Evolutionary conservation across 2,888 invertebrate species (phyloP).

Genomic region (Uloborus plumipes): DNA sequence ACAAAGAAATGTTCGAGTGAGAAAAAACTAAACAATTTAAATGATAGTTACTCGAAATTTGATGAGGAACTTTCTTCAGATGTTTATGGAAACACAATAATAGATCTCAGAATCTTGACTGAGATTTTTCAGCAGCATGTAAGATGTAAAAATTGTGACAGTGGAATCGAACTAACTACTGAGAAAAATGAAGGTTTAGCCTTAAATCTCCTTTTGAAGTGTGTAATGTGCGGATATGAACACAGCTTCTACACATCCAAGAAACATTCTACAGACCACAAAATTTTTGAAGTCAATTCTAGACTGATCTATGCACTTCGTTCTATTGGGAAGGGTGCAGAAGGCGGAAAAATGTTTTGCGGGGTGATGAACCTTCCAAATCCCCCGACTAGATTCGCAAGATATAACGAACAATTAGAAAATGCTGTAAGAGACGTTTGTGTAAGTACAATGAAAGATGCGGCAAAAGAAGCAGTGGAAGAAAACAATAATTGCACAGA

Average conservation of each 20-base stretch:
- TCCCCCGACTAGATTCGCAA: too few relatives aligned
- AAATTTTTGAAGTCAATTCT: not conserved
- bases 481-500: too few relatives aligned
- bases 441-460: too few relatives aligned
- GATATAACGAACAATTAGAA: too few relatives aligned
- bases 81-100: not conserved
- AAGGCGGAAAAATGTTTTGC: too few relatives aligned
- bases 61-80: not conserved
- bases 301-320: not conserved
- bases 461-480: too few relatives aligned
- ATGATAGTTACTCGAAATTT: not conserved
- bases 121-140: not conserved
- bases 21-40: not conserved
- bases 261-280: not conserved
- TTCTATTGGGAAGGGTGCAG: not conserved
- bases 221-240: too few relatives aligned
- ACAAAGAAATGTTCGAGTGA: too few relatives aligned
- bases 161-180: not conserved
- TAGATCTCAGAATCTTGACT: not conserved
- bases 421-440: too few relatives aligned
- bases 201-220: not conserved
- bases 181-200: too few relatives aligned
- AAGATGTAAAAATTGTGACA: not conserved
- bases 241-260: too few relatives aligned
- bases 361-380: too few relatives aligned